Base-by-base conservation (phyloP, 1,140 invertebrate genomes). In the Gryllus bimaculatus region DNA sequence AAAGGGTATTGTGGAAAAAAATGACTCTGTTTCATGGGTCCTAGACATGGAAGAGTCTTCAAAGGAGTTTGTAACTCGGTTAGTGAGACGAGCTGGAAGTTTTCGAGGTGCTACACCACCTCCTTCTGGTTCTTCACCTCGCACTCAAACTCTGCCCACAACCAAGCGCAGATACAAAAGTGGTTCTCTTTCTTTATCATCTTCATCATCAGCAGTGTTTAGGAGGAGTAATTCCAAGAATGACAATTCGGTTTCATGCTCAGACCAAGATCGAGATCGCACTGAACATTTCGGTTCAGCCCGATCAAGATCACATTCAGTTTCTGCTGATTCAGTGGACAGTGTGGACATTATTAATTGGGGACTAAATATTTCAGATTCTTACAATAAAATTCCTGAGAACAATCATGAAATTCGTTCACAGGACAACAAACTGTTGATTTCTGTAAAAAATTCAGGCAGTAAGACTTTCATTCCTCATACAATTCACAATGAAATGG, bases 21-120 rank as follows among this genome's bases (percentile, higher is more conserved):
- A 90, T 74, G 93, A 94, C 83, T 95, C 93, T 0, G 92, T 95
- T 15, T 94, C 93, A 79, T 95, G 92, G 90, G 93, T 94, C 7
- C 85, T 95, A 13, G 93, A 95, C 82, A 91, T 95, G 80, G 88
- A 87, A 81, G 93, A 94, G 81, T 88, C 90, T 8, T 89, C 91
- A 0, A 91, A 93, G 81, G 89, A 77, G 8, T 80, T 85, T 1
- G 82, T 81, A 18, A 83, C 83, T 5, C 77, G 83, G 18, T 78
- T 85, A 12, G 79, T 84, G 0, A 79, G 82, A 8, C 80, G 83
- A n/a, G 83, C 84, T 1, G 81, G 80, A 13, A 78, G 75, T 48
- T 79, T 75, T 20, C 75, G 77, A 15, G 74, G 75, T 21, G 79
- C 73, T 12, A 78, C 47, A 20, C 78, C 79, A 7, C 39, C 79